Base-by-base conservation (phyloP, 2,888 invertebrate species). In the Nipponacmea schrenckii region DNA sequence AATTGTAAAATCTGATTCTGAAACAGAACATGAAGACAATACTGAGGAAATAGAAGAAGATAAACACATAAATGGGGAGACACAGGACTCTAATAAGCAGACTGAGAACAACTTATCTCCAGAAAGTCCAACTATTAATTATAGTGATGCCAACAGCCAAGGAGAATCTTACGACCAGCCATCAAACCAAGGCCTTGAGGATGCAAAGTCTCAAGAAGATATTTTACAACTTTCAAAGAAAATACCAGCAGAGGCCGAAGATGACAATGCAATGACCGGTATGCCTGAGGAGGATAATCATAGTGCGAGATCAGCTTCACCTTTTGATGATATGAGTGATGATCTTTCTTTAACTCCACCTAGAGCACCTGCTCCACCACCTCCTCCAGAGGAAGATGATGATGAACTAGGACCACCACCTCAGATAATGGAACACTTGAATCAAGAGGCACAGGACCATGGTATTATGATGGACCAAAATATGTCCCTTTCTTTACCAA, bases 341-440 rank as follows among this genome's bases (percentile, higher is more conserved):
- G 78, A 78, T 31, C 74, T 80, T 46, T 77, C 78, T n/a, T 74
- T 78, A n/a, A 78, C 79, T 8, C 79, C 79, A 31, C 79, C 79
- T 0, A 68, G 79, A 64, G 79, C 79, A 12, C 79, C 79, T 17
- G 76, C 77, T 26, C 77, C 77, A 12, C 77, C 78, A 7, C 76
- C 78, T 7, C 66, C 70, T 48, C 74, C 78, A 31, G 77, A 77
- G 24, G 78, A 79, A 44, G 80, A 78, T 73, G 79, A 76, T 66
- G 73, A 70, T 64, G 68, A 68, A 64, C 68, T 44, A 20, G 72
- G 31, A 27, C 27, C 45, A n/a, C 70, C 65, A 10, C 65, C 64
- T 27, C 68, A 70, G 68, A 67, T 26, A 67, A 66, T 56, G 69
- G 63, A 39, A 46, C 64, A 65, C 69, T 72, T 44, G 74, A 69